A percentile compares a stretch with the other conserved stretches of the same genome.
Evolutionary conservation across 1,140 invertebrate species (phyloP).

Genomic region (Brachionus koreanus): DNA sequence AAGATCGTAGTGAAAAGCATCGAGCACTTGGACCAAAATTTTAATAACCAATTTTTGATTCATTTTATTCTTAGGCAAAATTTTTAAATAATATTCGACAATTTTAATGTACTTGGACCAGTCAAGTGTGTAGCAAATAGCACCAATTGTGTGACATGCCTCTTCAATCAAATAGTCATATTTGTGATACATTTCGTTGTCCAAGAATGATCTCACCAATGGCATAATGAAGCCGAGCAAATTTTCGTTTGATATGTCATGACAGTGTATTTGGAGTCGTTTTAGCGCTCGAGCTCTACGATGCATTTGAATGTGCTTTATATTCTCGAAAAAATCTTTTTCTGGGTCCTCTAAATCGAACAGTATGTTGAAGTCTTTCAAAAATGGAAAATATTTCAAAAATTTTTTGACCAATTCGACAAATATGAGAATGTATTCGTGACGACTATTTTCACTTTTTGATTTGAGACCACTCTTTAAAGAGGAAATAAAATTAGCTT

Average conservation of each 20-base stretch:
- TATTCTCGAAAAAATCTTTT: constrained; percentile 89
- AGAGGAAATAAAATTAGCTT: constrained; percentile 5
- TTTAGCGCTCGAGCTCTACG: constrained; percentile 73
- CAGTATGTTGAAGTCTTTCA: constrained; percentile 69
- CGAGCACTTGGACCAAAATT: constrained; percentile 75
- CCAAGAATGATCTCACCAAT: constrained; percentile 72
- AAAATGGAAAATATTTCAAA: constrained; percentile 28
- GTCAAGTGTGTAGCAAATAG: constrained; percentile 70
- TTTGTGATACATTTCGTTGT: constrained; percentile 69
- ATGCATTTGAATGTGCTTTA: constrained; percentile 77
- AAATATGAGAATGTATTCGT: constrained; percentile 73
- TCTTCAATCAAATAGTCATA: constrained; percentile 78
- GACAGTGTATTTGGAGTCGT: constrained; percentile 57
- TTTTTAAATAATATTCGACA: constrained; percentile 72
- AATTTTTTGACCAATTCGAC: constrained; percentile 62
- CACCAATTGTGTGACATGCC: constrained; percentile 66
- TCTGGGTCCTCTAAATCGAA: constrained; percentile 72
- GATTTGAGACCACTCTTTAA: background rate
- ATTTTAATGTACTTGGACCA: constrained; percentile 81
- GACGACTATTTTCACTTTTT: constrained; percentile 57
- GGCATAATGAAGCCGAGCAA: constrained; percentile 80
- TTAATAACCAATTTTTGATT: constrained; percentile 70
- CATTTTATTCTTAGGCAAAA: constrained; percentile 67
- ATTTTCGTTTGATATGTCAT: constrained; percentile 66
- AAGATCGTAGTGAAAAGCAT: constrained; percentile 88